These are phyloP conservation scores for Litoditis marina DNA, from an alignment of 2,888 invertebrate species.

Conservation along the genomic window DNA sequence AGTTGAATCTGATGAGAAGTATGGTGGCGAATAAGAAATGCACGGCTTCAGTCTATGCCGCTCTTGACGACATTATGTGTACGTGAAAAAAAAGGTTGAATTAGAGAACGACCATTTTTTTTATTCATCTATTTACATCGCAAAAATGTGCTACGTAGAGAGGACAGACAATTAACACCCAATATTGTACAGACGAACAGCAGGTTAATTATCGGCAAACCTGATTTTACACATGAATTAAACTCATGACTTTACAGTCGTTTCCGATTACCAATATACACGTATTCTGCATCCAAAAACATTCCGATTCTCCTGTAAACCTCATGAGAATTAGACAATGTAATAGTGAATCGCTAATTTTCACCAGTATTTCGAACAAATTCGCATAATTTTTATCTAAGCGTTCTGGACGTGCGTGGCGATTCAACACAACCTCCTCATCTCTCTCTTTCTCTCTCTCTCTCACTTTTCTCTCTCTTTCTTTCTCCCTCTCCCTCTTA, in stretches of 20 bases:
- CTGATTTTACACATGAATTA: too few species aligned
- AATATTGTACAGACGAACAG: too few species aligned
- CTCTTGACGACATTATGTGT: conserved; percentile 84
- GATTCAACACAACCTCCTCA: neutral
- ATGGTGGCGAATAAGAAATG: conserved; percentile 73
- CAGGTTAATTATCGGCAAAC: neutral
- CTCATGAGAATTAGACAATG: too few species aligned
- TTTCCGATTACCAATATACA: too few species aligned
- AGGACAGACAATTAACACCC: too few species aligned
- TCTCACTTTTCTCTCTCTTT: conserved; percentile 7
- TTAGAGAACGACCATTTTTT: too few species aligned
- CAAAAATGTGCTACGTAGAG: conserved; percentile 67
- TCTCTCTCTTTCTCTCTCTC: conserved; percentile 9
- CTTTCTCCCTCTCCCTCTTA: conserved; percentile 1
- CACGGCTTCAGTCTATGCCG: conserved; percentile 72
- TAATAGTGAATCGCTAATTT: too few species aligned
- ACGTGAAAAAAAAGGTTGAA: too few species aligned
- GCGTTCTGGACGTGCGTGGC: neutral
- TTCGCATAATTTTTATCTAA: neutral
- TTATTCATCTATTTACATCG: too few species aligned
- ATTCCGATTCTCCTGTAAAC: too few species aligned
- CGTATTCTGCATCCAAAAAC: too few species aligned
- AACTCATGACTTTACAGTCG: too few species aligned
- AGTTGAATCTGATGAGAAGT: conserved; percentile 52
- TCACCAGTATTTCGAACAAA: neutral